Evolutionary conservation across 2,888 invertebrate genomes (phyloP).

Genomic region (Vannuccia rotundouncinata): DNA sequence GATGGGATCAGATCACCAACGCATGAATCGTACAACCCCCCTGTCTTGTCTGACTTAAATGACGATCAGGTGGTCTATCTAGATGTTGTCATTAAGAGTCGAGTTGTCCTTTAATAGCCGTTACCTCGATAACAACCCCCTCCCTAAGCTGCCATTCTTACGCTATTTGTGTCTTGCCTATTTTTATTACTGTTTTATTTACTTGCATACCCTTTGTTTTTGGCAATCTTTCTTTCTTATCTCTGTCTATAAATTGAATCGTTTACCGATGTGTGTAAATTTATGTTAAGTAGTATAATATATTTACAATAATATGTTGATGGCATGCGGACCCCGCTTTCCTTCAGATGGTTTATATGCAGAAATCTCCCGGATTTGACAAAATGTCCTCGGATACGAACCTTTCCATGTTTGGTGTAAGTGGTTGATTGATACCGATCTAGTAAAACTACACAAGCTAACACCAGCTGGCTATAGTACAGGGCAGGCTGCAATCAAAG

Average conservation of each 20-base stretch:
- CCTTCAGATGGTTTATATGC: not conserved
- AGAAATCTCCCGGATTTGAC: not conserved
- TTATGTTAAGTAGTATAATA: not conserved
- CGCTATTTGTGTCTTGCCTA: not conserved
- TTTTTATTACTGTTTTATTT: not conserved
- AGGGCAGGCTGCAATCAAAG: not conserved
- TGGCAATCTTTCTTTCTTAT: no score
- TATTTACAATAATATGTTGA: not conserved
- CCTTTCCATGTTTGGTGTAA: slow-evolving; percentile 17
- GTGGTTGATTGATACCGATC: not conserved
- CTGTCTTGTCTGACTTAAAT: not conserved
- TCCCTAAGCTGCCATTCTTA: not conserved
- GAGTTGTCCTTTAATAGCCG: no score
- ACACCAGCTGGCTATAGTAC: not conserved
- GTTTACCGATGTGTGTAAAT: not conserved
- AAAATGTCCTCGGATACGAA: not conserved
- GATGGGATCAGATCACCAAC: not conserved
- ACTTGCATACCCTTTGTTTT: not conserved
- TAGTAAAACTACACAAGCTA: not conserved
- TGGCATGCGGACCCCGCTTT: not conserved
- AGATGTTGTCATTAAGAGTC: not conserved
- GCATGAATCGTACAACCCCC: slow-evolving; percentile 3
- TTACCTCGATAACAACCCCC: no score
- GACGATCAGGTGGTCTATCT: slow-evolving; percentile 7
- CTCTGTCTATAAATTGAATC: not conserved